phyloP scores from a whole-genome alignment of 2,888 invertebrate genomes.

The Zonitis immaculata region DNA sequence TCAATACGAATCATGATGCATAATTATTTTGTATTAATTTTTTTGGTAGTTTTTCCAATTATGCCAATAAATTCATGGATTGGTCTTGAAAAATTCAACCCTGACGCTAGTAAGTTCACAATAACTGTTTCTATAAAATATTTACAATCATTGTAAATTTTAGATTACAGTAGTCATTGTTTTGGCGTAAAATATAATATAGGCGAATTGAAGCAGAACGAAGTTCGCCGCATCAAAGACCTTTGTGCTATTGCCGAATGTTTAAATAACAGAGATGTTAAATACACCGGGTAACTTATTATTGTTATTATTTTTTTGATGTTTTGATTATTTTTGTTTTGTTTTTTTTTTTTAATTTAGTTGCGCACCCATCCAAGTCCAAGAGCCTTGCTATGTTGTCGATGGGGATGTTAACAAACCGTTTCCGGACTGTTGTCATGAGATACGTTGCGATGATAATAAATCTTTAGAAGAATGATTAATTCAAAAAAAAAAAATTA shows the following conservation, averaged over 20 bases:
- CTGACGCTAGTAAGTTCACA: background rate
- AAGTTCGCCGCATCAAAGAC: background rate
- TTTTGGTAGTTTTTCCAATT: background rate
- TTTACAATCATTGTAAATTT: background rate
- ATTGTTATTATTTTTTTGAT: no score
- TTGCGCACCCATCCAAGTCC: background rate
- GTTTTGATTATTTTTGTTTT: background rate
- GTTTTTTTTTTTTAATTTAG: background rate
- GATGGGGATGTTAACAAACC: conserved; percentile 3
- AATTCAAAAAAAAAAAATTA: background rate
- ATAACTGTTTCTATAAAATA: background rate
- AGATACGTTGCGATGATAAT: background rate
- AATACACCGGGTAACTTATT: background rate
- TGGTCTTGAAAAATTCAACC: background rate
- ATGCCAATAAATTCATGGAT: background rate
- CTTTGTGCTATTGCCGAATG: background rate
- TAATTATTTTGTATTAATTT: no score
- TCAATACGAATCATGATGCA: no score
- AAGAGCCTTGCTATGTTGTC: background rate
- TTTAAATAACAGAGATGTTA: background rate
- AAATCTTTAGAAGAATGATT: conserved; percentile 7
- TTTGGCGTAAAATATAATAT: background rate
- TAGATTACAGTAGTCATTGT: background rate
- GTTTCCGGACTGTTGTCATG: conserved; percentile 5
- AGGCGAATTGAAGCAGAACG: background rate